Percentiles rank a stretch among this genome's conserved stretches.
phyloP scores from a whole-genome alignment of 2,797 vertebrate genomes.

The Pachyuromys duprasi region DNA sequence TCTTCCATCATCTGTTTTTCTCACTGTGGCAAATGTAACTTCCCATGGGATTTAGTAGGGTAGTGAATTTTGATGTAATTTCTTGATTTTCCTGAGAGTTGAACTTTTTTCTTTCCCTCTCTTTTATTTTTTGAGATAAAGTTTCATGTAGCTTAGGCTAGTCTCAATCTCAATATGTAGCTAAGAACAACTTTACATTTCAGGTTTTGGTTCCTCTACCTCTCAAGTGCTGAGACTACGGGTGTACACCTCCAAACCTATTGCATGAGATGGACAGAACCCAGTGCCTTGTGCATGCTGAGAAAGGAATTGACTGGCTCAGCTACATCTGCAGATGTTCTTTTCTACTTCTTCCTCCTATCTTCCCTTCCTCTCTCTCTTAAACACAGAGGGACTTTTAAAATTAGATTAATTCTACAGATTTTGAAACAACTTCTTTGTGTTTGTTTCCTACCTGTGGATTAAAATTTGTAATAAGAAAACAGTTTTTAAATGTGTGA shows the following conservation, averaged over 20 bases:
- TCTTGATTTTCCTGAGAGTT: conserved; percentile 51
- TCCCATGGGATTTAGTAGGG: conserved; percentile 63
- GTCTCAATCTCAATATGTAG: neutral
- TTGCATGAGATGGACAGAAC: neutral
- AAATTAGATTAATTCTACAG: neutral
- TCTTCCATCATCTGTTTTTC: conserved; percentile 79
- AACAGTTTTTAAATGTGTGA: neutral
- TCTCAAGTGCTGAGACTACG: neutral
- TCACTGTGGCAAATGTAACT: conserved; percentile 74
- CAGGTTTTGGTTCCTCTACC: neutral
- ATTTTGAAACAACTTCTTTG: neutral
- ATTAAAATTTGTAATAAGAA: neutral
- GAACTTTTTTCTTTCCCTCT: neutral
- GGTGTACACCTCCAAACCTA: too few relatives aligned
- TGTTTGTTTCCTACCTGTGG: neutral
- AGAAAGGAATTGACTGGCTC: neutral
- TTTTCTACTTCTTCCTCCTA: rapidly evolving
- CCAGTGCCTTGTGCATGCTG: neutral
- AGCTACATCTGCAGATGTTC: neutral
- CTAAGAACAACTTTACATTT: neutral
- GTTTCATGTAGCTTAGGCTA: neutral
- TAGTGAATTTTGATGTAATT: conserved; percentile 54
- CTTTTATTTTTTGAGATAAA: neutral
- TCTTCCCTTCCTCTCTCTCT: neutral
- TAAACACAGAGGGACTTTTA: conserved; percentile 14